Conservation (phyloP, 2,797 vertebrate species). For the Distichodus sexfasciatus region DNA sequence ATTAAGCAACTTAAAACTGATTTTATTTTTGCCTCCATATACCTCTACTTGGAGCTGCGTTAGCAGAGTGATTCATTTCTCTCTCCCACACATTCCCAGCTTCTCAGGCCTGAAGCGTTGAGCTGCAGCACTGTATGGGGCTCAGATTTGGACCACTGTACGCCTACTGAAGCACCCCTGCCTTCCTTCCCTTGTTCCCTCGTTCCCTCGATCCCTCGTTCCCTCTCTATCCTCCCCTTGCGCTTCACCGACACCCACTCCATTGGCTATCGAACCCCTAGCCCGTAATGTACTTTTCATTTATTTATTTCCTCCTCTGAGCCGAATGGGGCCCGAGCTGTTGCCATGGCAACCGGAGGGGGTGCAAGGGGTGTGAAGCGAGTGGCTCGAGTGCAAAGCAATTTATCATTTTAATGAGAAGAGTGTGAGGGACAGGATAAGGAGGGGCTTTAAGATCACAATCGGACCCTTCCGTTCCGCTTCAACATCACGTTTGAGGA, state of each 20-base stretch:
- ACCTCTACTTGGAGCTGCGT: not conserved
- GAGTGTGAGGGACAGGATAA: conserved; percentile 34
- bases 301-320: conserved; percentile 47
- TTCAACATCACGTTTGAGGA: conserved; percentile 10
- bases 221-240: conserved; percentile 4
- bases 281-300: conserved; percentile 27
- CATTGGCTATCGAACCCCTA: not conserved
- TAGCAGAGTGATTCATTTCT: not conserved
- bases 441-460: conserved; percentile 23
- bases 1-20: not conserved
- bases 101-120: not conserved
- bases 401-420: conserved; percentile 63
- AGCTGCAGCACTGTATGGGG: not conserved
- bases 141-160: too few relatives aligned
- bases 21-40: not conserved
- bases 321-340: conserved; percentile 50
- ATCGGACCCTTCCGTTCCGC: conserved; percentile 9
- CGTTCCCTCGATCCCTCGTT: too few relatives aligned
- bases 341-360: conserved; percentile 64
- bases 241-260: conserved; percentile 21
- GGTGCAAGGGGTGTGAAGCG: conserved; percentile 37
- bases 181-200: too few relatives aligned
- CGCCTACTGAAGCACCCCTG: too few relatives aligned
- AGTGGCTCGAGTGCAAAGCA: conserved; percentile 45
- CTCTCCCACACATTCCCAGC: not conserved